These are phyloP conservation scores for Rhodophaea formosa DNA, from an alignment of 2,888 invertebrate species.

Conservation along the genomic window DNA sequence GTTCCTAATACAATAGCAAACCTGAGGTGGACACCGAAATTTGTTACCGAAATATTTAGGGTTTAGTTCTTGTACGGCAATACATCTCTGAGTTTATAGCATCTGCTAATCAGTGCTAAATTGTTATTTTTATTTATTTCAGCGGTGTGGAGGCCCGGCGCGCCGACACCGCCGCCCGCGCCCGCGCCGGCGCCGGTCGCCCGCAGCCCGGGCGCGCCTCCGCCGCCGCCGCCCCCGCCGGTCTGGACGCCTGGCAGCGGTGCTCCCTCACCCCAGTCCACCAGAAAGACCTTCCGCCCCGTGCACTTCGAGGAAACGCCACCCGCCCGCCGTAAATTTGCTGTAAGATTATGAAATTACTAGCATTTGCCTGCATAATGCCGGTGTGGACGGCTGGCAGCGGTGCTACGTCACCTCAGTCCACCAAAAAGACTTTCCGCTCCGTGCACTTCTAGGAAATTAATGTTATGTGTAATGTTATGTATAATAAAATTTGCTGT, in stretches of 20 bases:
- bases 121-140: constrained; percentile 24
- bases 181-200: constrained; percentile 42
- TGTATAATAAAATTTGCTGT: too few species aligned
- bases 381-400: too few species aligned
- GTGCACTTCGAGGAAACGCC: constrained; percentile 82
- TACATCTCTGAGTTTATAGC: too few species aligned
- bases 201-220: constrained; percentile 72
- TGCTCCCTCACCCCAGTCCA: constrained; percentile 86
- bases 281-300: constrained; percentile 90
- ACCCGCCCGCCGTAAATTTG: constrained; percentile 66
- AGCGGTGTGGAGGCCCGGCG: constrained; percentile 76
- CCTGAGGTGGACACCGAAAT: too few species aligned
- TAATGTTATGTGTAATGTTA: too few species aligned
- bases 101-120: background rate
- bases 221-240: constrained; percentile 83
- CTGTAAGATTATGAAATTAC: constrained; percentile 38
- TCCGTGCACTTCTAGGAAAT: too few species aligned
- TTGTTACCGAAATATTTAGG: too few species aligned
- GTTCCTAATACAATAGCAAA: too few species aligned
- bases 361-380: too few species aligned
- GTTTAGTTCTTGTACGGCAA: too few species aligned
- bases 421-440: constrained; percentile 6
- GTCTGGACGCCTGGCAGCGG: constrained; percentile 90
- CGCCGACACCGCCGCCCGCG: constrained; percentile 54
- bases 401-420: too few species aligned